Evolutionary conservation across 2,113 vertebrate genomes (phyloP).

Genomic region (Pterocles gutturalis): DNA sequence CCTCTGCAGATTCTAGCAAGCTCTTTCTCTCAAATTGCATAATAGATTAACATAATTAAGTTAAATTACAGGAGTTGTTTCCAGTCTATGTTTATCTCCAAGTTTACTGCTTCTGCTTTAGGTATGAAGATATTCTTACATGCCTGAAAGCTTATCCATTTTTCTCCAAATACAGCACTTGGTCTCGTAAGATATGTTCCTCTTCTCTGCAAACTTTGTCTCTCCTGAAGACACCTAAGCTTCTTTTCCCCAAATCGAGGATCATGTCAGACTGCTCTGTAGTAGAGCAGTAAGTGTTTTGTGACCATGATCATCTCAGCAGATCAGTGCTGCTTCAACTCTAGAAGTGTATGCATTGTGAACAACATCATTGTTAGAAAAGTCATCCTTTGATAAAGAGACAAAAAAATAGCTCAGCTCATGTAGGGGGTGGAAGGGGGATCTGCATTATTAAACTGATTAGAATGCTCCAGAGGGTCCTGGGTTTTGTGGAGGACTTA

Average conservation of each 20-base stretch:
- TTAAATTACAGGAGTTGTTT: neutral
- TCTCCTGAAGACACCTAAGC: neutral
- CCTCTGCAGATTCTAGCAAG: neutral
- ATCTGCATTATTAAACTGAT: constrained; percentile 54
- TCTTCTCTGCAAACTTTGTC: neutral
- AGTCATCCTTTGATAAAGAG: constrained; percentile 39
- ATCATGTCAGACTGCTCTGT: neutral
- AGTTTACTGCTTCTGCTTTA: neutral
- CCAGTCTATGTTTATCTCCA: neutral
- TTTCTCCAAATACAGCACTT: neutral
- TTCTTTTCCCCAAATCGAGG: neutral
- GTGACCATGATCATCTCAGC: neutral
- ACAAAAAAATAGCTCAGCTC: neutral
- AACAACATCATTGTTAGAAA: constrained; percentile 41
- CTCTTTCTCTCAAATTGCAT: neutral
- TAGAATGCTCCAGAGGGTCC: constrained; percentile 49
- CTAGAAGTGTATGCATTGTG: neutral
- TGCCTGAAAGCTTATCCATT: neutral
- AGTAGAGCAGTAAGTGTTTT: neutral
- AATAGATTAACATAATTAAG: neutral
- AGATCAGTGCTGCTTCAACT: neutral
- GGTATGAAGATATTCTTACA: neutral
- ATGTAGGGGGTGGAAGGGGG: neutral
- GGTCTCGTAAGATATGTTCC: neutral
- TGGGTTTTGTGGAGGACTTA: constrained; percentile 51